Evolutionary conservation across 2,797 vertebrate genomes (phyloP), one percentile per base, ranked within the genome.

Genomic region (Anguilla obscura): DNA sequence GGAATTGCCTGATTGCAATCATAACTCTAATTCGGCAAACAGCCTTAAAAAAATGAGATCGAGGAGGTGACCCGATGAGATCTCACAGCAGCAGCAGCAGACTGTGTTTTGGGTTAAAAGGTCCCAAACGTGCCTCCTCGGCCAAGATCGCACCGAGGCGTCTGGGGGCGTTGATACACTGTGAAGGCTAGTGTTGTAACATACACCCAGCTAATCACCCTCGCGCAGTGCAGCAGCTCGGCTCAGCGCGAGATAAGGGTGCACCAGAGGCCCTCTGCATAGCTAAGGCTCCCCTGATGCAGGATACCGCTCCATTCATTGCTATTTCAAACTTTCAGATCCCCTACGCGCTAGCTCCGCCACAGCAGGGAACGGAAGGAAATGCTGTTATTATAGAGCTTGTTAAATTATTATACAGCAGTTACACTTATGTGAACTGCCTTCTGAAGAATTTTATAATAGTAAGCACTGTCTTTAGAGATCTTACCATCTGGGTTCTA

Each of bases 121-220:
- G 33, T n/a, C 48, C 69, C 16, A 33, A 9, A 12, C 24, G 10
- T 4, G 21, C 87, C 76, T 63, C 87, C 33, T 48, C 60, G 69
- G 85, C 50, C 85, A 89, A 90, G 91, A 91, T 91, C 87, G 86
- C 33, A n/a, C 71, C 87, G 87, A 10, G 86, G 86, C 86, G 85
- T 90, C 33, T 86, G 87, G 88, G 52, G 52, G 58, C 45, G 84
- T 85, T 86, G 33, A 63, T 85, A 76, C 76, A 86, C 16, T 4
- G 80, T 87, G 83, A 69, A 58, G 71, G n/a, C 54, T 36, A 84
- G 45, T 86, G 90, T 48, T 66, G 69, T 40, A 21, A 83, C 86
- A 84, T 79, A 80, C 88, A 89, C 21, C 30, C 89, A 84, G 87
- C 91, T 92, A 93, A 91, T 92, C 91, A 89, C 71, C 89, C 24